Percentiles rank a stretch among this genome's conserved stretches.
These are phyloP conservation scores for Anabas testudineus DNA, from an alignment of 2,797 vertebrate genomes.

Conservation along the genomic window DNA sequence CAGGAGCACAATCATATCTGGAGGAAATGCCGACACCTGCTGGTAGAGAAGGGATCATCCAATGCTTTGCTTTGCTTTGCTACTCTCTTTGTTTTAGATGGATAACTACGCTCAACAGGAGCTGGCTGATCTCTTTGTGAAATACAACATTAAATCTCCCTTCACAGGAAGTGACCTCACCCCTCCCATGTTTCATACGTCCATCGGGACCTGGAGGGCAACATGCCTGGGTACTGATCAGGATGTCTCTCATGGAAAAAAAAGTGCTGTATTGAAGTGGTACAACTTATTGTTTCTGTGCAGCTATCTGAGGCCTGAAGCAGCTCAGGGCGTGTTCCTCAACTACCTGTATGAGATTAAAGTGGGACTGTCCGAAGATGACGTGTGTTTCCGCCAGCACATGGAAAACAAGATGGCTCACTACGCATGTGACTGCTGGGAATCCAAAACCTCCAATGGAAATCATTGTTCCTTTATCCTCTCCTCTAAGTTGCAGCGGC, in stretches of 20 bases:
- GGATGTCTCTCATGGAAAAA: slow-evolving; percentile 19
- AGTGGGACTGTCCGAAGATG: slow-evolving; percentile 92
- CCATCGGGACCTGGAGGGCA: slow-evolving; percentile 97
- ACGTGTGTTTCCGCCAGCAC: slow-evolving; percentile 98
- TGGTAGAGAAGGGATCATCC: neutral
- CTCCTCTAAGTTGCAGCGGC: too few relatives aligned
- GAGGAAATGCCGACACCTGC: neutral
- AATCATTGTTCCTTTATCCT: slow-evolving; percentile 62
- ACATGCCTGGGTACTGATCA: slow-evolving; percentile 91
- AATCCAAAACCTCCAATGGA: slow-evolving; percentile 98
- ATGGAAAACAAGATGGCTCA: slow-evolving; percentile 99
- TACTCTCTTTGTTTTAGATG: slow-evolving; percentile 81
- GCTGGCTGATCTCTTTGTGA: slow-evolving; percentile 93
- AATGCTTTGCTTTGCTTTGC: too few relatives aligned
- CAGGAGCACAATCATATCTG: neutral
- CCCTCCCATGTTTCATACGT: slow-evolving; percentile 97
- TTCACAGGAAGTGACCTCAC: slow-evolving; percentile 94
- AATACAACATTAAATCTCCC: slow-evolving; percentile 96
- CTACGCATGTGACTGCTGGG: slow-evolving; percentile 99
- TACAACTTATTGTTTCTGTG: slow-evolving; percentile 36
- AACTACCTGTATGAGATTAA: slow-evolving; percentile 98
- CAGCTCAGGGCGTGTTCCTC: slow-evolving; percentile 99
- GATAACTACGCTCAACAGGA: slow-evolving; percentile 96
- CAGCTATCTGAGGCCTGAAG: slow-evolving; percentile 98
- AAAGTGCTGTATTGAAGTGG: neutral